phyloP scores from a whole-genome alignment of 2,888 invertebrate species.

The Plemyria rubiginata region DNA sequence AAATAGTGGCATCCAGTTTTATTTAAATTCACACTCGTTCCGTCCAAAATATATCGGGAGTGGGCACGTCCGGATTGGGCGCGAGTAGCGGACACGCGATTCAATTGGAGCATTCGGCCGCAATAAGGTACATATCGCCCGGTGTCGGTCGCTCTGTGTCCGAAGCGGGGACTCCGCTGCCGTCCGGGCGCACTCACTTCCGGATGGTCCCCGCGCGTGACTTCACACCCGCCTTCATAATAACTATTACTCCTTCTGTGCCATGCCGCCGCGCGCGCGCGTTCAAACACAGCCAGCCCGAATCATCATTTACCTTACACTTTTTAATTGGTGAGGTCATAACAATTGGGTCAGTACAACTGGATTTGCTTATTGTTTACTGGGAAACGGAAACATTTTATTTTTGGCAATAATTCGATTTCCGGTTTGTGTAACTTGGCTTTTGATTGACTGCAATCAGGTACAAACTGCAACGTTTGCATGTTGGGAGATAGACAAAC shows the following conservation, averaged over 20 bases:
- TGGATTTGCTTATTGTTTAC: slow-evolving; percentile 67
- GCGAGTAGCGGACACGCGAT: slow-evolving; percentile 77
- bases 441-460: slow-evolving; percentile 27
- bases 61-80: slow-evolving; percentile 66
- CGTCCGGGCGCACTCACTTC: slow-evolving; percentile 66
- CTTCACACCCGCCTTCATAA: slow-evolving; percentile 52
- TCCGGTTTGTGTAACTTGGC: slow-evolving; percentile 46
- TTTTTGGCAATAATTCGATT: slow-evolving; percentile 49
- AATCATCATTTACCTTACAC: slow-evolving; percentile 76
- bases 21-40: slow-evolving; percentile 49
- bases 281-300: slow-evolving; percentile 49
- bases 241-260: slow-evolving; percentile 7
- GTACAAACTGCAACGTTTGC: slow-evolving; percentile 3
- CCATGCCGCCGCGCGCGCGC: slow-evolving; percentile 1
- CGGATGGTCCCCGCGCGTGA: slow-evolving; percentile 64
- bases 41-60: slow-evolving; percentile 60
- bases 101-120: slow-evolving; percentile 77
- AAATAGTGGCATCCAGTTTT: slow-evolving; percentile 19
- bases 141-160: slow-evolving; percentile 49
- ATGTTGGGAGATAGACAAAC: not conserved
- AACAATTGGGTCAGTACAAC: slow-evolving; percentile 77
- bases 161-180: slow-evolving; percentile 67
- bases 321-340: slow-evolving; percentile 82
- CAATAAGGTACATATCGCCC: slow-evolving; percentile 62
- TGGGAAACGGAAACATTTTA: slow-evolving; percentile 53